Percentiles rank a stretch among this genome's conserved stretches.
Evolutionary conservation across 2,113 vertebrate genomes (phyloP).

Genomic region (Leptosomus discolor): DNA sequence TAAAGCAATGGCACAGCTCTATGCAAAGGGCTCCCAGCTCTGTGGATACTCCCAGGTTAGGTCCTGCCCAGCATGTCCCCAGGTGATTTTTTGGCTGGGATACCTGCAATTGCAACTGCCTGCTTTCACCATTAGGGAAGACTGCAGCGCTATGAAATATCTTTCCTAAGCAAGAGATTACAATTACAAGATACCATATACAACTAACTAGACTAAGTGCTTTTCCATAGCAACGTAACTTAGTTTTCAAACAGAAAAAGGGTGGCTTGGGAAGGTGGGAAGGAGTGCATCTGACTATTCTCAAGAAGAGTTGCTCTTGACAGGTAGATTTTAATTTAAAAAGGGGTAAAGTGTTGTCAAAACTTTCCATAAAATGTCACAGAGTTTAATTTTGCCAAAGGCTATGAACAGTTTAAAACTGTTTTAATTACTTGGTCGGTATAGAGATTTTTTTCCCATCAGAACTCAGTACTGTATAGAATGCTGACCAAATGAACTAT

Average conservation of each 20-base stretch:
- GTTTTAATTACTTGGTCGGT: not conserved
- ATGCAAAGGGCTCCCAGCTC: not conserved
- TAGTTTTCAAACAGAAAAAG: not conserved
- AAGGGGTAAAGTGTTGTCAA: not conserved
- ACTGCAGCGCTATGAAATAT: not conserved
- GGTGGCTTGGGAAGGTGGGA: rapidly evolving
- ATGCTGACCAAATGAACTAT: not conserved
- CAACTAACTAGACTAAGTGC: not conserved
- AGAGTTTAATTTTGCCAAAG: not conserved
- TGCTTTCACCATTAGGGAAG: not conserved
- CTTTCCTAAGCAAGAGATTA: not conserved
- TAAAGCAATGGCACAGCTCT: not conserved
- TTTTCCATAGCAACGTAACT: not conserved
- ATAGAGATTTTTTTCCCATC: not conserved
- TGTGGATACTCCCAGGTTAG: too few relatives aligned
- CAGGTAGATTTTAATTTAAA: not conserved
- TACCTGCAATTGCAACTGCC: too few relatives aligned
- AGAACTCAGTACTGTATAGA: not conserved
- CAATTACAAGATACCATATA: not conserved
- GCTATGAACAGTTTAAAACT: not conserved
- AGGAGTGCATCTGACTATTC: not conserved
- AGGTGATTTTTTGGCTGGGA: not conserved
- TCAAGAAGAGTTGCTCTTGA: not conserved
- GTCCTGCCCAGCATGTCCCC: not conserved
- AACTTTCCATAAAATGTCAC: not conserved